Evolutionary conservation across 2,797 vertebrate species (phyloP).

Genomic region (Xyrichtys novacula): DNA sequence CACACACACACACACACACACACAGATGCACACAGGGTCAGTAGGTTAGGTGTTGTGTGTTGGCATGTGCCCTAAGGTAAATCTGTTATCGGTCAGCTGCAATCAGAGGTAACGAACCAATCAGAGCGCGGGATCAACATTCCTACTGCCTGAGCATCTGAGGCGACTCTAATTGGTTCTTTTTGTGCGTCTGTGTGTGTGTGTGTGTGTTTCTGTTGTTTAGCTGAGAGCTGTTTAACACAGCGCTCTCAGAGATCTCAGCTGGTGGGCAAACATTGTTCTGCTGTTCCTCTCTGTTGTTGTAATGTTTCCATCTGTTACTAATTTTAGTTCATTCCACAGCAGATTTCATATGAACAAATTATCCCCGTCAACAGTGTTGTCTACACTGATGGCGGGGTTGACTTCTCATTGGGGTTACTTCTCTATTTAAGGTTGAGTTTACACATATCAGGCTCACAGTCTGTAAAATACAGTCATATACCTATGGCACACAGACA

Average conservation of each 20-base stretch:
- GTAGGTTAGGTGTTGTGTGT: conserved; percentile 17
- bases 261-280: not conserved
- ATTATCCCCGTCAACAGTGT: too few species aligned
- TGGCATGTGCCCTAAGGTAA: conserved; percentile 8
- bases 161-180: conserved; percentile 32
- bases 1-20: not conserved
- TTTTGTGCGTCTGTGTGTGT: conserved; percentile 14
- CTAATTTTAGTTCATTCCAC: not conserved
- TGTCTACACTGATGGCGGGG: too few species aligned
- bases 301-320: not conserved
- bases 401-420: too few species aligned
- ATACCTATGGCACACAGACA: too few species aligned
- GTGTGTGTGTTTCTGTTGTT: not conserved
- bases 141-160: conserved; percentile 46
- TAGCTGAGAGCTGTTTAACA: conserved; percentile 10
- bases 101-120: conserved; percentile 17
- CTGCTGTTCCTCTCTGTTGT: too few species aligned
- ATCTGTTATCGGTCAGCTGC: conserved; percentile 20
- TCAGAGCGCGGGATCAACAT: conserved; percentile 20
- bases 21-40: conserved; percentile 5
- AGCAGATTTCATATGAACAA: too few species aligned
- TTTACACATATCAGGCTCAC: too few species aligned
- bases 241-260: not conserved
- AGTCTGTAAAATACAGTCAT: too few species aligned
- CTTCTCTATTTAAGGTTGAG: too few species aligned